Percentiles rank a stretch among this genome's conserved stretches.
Evolutionary conservation across 2,888 invertebrate genomes (phyloP).

Genomic region (Platerodrilus igneus): DNA sequence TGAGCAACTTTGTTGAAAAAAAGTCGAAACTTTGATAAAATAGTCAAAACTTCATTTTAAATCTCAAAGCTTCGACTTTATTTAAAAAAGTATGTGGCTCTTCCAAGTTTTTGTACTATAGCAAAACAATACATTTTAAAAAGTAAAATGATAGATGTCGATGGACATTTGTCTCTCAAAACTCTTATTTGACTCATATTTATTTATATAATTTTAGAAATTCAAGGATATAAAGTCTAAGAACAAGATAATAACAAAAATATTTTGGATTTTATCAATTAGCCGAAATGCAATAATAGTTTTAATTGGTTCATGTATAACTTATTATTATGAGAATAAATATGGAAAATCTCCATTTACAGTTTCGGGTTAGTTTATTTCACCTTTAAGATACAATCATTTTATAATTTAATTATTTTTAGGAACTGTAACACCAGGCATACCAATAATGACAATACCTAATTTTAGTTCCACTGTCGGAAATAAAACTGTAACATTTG

Average conservation of each 20-base stretch:
- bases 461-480: conserved; percentile 57
- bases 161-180: too few relatives aligned
- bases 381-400: neutral
- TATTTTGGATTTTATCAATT: conserved; percentile 70
- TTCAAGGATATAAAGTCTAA: conserved; percentile 55
- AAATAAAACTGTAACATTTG: conserved; percentile 60
- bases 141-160: too few relatives aligned
- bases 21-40: too few relatives aligned
- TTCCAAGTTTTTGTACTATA: too few relatives aligned
- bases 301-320: conserved; percentile 57
- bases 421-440: conserved; percentile 63
- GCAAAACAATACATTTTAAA: too few relatives aligned
- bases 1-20: too few relatives aligned
- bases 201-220: conserved; percentile 50
- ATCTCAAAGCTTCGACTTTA: too few relatives aligned
- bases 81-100: too few relatives aligned
- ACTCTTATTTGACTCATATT: too few relatives aligned
- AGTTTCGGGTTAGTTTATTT: conserved; percentile 51
- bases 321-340: conserved; percentile 50
- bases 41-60: too few relatives aligned
- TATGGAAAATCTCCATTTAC: conserved; percentile 58
- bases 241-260: conserved; percentile 50
- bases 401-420: conserved; percentile 27
- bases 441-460: conserved; percentile 66
- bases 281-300: conserved; percentile 77